These are phyloP conservation scores for Saxidomus purpurata DNA, from an alignment of 1,140 invertebrate genomes.

Conservation along the genomic window DNA sequence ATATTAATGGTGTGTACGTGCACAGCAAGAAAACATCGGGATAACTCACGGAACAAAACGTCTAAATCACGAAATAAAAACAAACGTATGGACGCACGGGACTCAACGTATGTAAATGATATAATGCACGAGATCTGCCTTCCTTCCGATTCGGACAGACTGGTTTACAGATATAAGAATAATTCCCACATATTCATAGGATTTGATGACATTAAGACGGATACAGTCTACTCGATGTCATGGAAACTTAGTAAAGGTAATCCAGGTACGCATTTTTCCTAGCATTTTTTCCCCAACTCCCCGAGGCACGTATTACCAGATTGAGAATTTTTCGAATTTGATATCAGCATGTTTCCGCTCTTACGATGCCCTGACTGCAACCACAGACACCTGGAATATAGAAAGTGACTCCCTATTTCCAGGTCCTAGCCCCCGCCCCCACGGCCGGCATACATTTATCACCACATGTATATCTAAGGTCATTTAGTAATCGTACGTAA, in stretches of 20 bases:
- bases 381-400: too few species aligned
- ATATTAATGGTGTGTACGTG: background rate
- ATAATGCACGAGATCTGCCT: slow-evolving; percentile 1
- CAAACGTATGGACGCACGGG: background rate
- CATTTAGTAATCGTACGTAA: too few species aligned
- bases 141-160: slow-evolving; percentile 23
- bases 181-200: slow-evolving; percentile 47
- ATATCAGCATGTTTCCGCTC: too few species aligned
- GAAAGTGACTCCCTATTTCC: too few species aligned
- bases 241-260: slow-evolving; percentile 39
- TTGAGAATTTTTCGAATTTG: too few species aligned
- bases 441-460: too few species aligned
- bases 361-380: too few species aligned
- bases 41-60: background rate
- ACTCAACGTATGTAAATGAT: background rate
- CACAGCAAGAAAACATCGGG: background rate
- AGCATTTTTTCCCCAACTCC: too few species aligned
- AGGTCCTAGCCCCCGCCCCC: too few species aligned
- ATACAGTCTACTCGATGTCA: slow-evolving; percentile 33
- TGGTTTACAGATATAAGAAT: slow-evolving; percentile 57
- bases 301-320: too few species aligned
- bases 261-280: slow-evolving; percentile 15
- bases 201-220: slow-evolving; percentile 36
- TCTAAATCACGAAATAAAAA: background rate
- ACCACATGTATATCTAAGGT: too few species aligned